Evolutionary conservation across 1,140 invertebrate species (phyloP), one percentile per base, ranked within the genome.

Genomic region (Limonius californicus): DNA sequence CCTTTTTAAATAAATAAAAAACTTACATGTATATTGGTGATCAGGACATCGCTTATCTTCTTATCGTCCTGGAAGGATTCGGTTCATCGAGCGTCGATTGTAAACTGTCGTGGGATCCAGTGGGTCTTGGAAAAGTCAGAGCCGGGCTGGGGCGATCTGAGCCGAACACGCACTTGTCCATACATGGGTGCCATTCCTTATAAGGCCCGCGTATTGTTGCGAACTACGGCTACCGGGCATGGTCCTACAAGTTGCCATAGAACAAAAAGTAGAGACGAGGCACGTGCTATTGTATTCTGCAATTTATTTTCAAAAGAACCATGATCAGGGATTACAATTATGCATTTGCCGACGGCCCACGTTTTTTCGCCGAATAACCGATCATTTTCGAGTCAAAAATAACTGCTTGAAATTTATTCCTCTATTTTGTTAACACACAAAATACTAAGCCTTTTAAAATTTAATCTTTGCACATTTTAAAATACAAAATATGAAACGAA

Each of bases 101-200:
- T 53, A 58, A 21, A 63, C 64, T 62, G 60, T 45, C 47, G 56
- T 47, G 47, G 30, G 57, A 16, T 15, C 12, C 32, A 47, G 47
- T 57, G 30, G 53, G 35, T 35, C 15, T 15, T 55, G 27, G 43
- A 35, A 70, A 66, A 71, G 66, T 71, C 68, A 72, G 65, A 62
- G 61, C 65, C 70, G 68, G 68, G 63, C 60, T 66, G 55, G 23
- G 60, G 63, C 71, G 69, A 69, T 54, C 58, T 63, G 57, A 68
- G 63, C 71, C 74, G 72, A 71, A 59, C 55, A 64, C 45, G 64
- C 70, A 61, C 47, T 72, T 63, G 67, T 55, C 74, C 72, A 64
- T 74, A 75, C 65, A 74, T 75, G 74, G 74, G 59, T 56, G 59
- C 55, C 66, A 63, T 67, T 42, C 74, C 74, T 63, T 75, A 73